Conservation (phyloP, 1,140 invertebrate species). For the Chrysomallon squamiferum region DNA sequence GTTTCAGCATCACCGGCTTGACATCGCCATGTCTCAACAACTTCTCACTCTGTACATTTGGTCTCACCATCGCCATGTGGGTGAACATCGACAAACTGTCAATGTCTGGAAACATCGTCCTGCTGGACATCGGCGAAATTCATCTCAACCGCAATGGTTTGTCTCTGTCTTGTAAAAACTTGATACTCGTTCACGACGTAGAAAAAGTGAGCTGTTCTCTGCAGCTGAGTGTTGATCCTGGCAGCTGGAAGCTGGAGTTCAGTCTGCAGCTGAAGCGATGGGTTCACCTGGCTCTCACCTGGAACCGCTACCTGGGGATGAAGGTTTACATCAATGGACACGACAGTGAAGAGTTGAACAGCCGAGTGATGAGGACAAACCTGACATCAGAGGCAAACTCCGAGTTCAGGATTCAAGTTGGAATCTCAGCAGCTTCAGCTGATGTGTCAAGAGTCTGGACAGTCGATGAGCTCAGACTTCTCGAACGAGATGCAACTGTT, state of each 20-base stretch:
- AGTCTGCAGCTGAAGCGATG: background rate
- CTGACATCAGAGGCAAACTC: background rate
- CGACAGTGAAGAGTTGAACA: background rate
- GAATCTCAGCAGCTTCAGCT: background rate
- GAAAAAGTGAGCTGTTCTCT: background rate
- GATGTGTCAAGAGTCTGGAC: background rate
- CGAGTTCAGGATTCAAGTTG: background rate
- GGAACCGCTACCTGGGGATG: background rate
- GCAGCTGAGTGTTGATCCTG: no score
- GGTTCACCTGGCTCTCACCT: background rate
- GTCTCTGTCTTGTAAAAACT: background rate
- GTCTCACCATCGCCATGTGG: background rate
- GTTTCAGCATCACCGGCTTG: background rate
- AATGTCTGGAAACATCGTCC: background rate
- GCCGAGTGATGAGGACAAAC: background rate
- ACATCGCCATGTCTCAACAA: background rate
- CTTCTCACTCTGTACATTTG: background rate
- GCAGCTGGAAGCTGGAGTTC: background rate
- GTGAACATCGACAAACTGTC: background rate
- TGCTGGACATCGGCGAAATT: background rate
- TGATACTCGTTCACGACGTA: no score
- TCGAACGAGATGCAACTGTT: background rate
- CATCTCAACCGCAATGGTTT: background rate
- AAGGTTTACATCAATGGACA: background rate
- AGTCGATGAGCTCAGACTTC: background rate